Percentiles rank a stretch among this genome's conserved stretches.
phyloP scores from a whole-genome alignment of 2,888 invertebrate species.

The Lacanobia wlatinum region DNA sequence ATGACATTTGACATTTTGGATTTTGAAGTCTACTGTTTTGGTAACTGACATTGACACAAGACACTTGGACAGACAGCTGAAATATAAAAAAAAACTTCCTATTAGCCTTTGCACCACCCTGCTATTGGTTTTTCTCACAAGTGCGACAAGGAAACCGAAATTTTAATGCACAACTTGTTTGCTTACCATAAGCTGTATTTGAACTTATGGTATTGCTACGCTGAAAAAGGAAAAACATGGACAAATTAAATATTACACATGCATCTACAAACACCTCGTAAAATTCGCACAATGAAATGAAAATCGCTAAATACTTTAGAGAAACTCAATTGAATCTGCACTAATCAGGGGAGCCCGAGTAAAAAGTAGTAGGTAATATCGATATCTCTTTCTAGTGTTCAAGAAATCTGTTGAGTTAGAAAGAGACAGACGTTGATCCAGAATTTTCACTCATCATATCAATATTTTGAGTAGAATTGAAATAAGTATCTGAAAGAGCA shows the following conservation, averaged over 20 bases:
- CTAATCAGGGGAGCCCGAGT: background rate
- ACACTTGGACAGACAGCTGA: slow-evolving; percentile 10
- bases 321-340: background rate
- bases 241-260: background rate
- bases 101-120: background rate
- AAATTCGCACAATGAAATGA: background rate
- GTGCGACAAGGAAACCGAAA: slow-evolving; percentile 21
- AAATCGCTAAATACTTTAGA: background rate
- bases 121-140: too few species aligned
- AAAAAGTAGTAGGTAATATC: slow-evolving; percentile 1
- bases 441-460: background rate
- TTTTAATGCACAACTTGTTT: slow-evolving; percentile 23
- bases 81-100: background rate
- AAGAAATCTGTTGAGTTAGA: slow-evolving; percentile 13
- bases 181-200: background rate
- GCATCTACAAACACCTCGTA: background rate
- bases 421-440: slow-evolving; percentile 45
- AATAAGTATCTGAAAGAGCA: background rate
- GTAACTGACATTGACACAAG: background rate
- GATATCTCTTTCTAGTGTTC: slow-evolving; percentile 45
- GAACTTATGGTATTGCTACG: slow-evolving; percentile 4
- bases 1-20: slow-evolving; percentile 39
- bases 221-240: background rate
- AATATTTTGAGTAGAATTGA: background rate
- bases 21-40: slow-evolving; percentile 23